Base-by-base conservation (phyloP, 2,113 vertebrate species). In the Zapornia atra region DNA sequence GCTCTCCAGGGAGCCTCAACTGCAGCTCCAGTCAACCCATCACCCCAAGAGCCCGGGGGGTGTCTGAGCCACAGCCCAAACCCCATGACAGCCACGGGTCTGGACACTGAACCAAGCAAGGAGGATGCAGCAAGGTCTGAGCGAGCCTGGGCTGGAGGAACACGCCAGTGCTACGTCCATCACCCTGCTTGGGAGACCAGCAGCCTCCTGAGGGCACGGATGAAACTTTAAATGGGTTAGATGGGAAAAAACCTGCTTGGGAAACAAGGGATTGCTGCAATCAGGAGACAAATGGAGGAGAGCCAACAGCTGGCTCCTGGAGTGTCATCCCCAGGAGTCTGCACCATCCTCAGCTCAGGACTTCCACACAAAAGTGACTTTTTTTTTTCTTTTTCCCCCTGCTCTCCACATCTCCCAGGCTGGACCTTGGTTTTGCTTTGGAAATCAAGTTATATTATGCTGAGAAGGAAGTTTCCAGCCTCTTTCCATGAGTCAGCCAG, bases 1-100 rank as follows among this genome's bases (percentile, higher is more conserved):
- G 61, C 34, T 34, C 17, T 54, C 28, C 34, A 64, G 20, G 25
- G 8, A 51, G 18, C 42, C 22, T 79, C 51, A 19, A 48, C 46
- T 48, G 20, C 10, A 6, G 48, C 48, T 50, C 14, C 48, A 50
- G 21, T 24, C 48, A 50, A 50, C 22, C 48, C 48, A 50, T 20
- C 48, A 50, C 48, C 48, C 22, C 22, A 22, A 50, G 38, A 70
- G 28, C 31, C 18, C 12, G 19, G 29, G 16, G 16, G 2, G 19
- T 21, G 21, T 11, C 33, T 33, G 56, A 70, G 22, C 17, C 1
- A 3, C 26, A 70, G 33, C 36, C 17, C 26, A 70, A 61, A 61
- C 15, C 28, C 38, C 3, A 1, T 11, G 38, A 46, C 0, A 1
- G 46, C 17, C 46, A 33, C 10, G 1, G 21, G 11, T 18, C 21